phyloP scores from a whole-genome alignment of 2,797 vertebrate species.

The Ambastaia sidthimunki region DNA sequence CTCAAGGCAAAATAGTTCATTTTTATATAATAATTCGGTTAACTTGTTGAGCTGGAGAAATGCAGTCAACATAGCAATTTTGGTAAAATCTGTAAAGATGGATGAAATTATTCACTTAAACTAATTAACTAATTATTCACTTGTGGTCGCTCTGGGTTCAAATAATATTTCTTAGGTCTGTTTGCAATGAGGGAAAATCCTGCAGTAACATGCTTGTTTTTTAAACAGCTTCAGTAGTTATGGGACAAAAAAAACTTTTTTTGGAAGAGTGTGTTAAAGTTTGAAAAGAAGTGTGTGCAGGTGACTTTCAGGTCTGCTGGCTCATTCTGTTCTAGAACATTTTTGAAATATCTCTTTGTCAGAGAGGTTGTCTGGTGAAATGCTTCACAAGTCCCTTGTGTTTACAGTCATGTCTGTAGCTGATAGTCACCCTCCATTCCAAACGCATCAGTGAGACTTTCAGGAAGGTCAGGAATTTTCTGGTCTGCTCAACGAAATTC shows the following conservation, averaged over 20 bases:
- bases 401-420: slow-evolving; percentile 9
- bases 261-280: slow-evolving; percentile 2
- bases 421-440: slow-evolving; percentile 9
- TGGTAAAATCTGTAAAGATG: background rate
- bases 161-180: background rate
- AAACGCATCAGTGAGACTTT: slow-evolving; percentile 24
- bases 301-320: background rate
- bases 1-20: background rate
- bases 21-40: background rate
- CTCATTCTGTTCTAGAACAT: slow-evolving; percentile 3
- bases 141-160: background rate
- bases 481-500: background rate
- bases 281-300: background rate
- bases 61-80: background rate
- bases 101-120: background rate
- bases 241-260: background rate
- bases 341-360: slow-evolving; percentile 18
- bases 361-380: background rate
- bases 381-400: background rate
- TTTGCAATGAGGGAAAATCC: background rate
- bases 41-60: background rate
- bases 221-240: background rate
- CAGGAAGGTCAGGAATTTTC: slow-evolving; percentile 28
- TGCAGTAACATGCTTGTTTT: background rate
- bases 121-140: no score